phyloP scores from a whole-genome alignment of 2,888 invertebrate species.

The Thyatira batis region DNA sequence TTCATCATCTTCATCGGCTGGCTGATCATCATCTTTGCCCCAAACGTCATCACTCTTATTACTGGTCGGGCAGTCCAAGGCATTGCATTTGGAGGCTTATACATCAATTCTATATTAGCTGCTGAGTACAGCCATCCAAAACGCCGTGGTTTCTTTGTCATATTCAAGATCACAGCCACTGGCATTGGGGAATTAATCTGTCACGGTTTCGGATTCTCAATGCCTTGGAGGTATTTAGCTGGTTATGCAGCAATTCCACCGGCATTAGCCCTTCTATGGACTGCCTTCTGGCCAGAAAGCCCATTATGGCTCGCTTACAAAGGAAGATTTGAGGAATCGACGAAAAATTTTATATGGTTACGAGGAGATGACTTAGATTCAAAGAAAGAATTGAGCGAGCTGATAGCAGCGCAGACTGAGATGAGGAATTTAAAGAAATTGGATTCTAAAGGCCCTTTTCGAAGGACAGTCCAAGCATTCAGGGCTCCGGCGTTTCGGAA shows the following conservation, averaged over 20 bases:
- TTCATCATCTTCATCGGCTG: slow-evolving; percentile 16
- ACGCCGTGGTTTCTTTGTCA: slow-evolving; percentile 23
- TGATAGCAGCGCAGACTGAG: slow-evolving; percentile 22
- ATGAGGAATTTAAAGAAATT: neutral
- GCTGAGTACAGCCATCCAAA: slow-evolving; percentile 28
- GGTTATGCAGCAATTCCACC: slow-evolving; percentile 18
- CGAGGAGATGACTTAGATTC: slow-evolving; percentile 19
- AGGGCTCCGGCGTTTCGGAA: slow-evolving; percentile 16
- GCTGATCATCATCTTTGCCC: slow-evolving; percentile 18
- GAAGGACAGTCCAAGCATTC: neutral
- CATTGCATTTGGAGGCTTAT: slow-evolving; percentile 20
- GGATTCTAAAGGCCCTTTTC: neutral
- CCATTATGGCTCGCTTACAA: slow-evolving; percentile 27
- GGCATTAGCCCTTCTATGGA: slow-evolving; percentile 14
- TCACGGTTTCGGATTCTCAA: slow-evolving; percentile 16
- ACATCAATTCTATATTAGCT: slow-evolving; percentile 17
- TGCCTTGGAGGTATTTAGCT: slow-evolving; percentile 23
- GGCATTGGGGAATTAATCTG: slow-evolving; percentile 23
- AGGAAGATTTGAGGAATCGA: slow-evolving; percentile 24
- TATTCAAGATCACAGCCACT: slow-evolving; percentile 20
- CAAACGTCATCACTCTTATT: slow-evolving; percentile 17
- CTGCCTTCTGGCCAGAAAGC: slow-evolving; percentile 24
- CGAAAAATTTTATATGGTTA: slow-evolving; percentile 19
- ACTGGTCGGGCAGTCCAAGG: slow-evolving; percentile 24
- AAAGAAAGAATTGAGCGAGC: slow-evolving; percentile 16